Conservation (phyloP, 1,140 invertebrate species). For the Muscidifurax raptorellus region DNA sequence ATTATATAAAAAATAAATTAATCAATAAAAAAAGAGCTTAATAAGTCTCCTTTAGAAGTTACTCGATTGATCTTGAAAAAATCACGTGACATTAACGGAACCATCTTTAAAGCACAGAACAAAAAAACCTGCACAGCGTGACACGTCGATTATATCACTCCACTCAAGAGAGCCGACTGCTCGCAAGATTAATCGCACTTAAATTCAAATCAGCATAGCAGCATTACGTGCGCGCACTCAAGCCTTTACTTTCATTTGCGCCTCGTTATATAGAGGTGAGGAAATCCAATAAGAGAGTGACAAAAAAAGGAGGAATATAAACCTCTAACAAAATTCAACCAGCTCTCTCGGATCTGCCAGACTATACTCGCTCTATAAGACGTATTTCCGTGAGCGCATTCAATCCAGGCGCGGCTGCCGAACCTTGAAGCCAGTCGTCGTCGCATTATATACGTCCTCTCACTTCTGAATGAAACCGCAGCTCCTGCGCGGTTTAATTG, state of each 20-base stretch:
- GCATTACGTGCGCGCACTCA: neutral
- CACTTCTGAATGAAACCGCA: slow-evolving; percentile 16
- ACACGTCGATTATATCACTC: neutral
- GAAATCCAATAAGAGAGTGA: neutral
- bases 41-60: no score
- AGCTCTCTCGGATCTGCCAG: no score
- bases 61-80: no score
- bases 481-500: slow-evolving; percentile 17
- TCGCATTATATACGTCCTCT: neutral
- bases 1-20: no score
- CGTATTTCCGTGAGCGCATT: neutral
- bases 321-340: slow-evolving; percentile 26
- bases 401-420: neutral
- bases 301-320: slow-evolving; percentile 1
- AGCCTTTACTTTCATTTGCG: neutral
- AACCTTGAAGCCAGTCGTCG: neutral
- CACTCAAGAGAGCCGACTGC: neutral
- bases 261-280: slow-evolving; percentile 5
- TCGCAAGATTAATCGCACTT: slow-evolving; percentile 15
- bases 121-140: no score
- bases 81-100: no score
- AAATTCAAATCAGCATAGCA: slow-evolving; percentile 9
- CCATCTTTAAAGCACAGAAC: no score
- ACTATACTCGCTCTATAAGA: neutral
- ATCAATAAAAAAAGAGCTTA: no score